These are phyloP conservation scores for Bursaphelenchus okinawaensis DNA, from an alignment of 2,888 invertebrate genomes.

Conservation along the genomic window DNA sequence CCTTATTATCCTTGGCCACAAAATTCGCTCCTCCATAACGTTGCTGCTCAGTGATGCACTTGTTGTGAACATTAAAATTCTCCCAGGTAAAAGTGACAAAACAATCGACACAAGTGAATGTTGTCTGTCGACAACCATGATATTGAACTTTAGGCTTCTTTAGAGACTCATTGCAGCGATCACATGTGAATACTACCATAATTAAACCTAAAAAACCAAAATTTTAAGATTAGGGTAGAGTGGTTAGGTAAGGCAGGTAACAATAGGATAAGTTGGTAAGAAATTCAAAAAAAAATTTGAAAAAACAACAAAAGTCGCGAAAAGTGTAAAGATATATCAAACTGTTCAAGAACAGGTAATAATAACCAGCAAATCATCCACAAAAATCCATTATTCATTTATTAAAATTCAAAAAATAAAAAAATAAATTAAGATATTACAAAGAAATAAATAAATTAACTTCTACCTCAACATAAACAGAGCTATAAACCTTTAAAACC, in stretches of 20 bases:
- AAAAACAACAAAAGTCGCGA: background rate
- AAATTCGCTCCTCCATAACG: slow-evolving; percentile 70
- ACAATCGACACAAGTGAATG: slow-evolving; percentile 86
- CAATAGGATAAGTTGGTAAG: background rate
- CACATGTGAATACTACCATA: slow-evolving; percentile 95
- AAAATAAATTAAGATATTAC: no score
- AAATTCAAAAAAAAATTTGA: no score
- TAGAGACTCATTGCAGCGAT: slow-evolving; percentile 80
- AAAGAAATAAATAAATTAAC: no score
- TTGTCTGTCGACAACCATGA: slow-evolving; percentile 66
- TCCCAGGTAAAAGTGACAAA: slow-evolving; percentile 70
- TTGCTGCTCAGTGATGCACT: slow-evolving; percentile 78
- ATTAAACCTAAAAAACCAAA: slow-evolving; percentile 17
- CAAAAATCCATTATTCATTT: no score
- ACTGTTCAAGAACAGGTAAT: no score
- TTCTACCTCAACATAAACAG: no score
- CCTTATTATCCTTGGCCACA: slow-evolving; percentile 58
- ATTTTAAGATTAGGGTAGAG: slow-evolving; percentile 3
- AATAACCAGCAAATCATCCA: no score
- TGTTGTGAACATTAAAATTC: slow-evolving; percentile 73
- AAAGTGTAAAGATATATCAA: no score
- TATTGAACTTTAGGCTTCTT: slow-evolving; percentile 71
- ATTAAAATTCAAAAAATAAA: no score
- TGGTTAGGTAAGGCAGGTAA: background rate
- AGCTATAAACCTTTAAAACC: no score